phyloP scores from a whole-genome alignment of 1,140 invertebrate species.

The Pinna nobilis region DNA sequence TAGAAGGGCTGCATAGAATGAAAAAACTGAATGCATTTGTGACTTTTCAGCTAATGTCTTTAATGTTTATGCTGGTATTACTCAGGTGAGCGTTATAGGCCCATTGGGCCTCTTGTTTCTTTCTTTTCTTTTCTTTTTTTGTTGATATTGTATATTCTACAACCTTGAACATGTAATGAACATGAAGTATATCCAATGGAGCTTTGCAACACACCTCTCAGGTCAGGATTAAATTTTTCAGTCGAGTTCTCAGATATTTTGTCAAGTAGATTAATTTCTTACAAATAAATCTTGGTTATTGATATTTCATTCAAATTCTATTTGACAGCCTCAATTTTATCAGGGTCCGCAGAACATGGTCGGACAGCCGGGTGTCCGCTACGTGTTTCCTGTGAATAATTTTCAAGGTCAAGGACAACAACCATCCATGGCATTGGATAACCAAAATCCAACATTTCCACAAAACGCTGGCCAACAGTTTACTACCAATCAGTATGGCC shows the following conservation, averaged over 20 bases:
- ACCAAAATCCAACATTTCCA: slow-evolving; percentile 21
- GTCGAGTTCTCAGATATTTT: background rate
- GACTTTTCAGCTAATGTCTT: too few relatives aligned
- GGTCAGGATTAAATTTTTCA: background rate
- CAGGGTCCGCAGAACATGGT: slow-evolving; percentile 35
- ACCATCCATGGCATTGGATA: slow-evolving; percentile 27
- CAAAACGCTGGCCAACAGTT: slow-evolving; percentile 20
- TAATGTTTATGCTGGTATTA: too few relatives aligned
- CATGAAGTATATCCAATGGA: background rate
- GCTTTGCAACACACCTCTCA: too few relatives aligned
- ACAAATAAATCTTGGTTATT: too few relatives aligned
- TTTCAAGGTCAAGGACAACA: slow-evolving; percentile 31
- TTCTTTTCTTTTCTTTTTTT: too few relatives aligned
- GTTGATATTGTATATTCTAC: background rate
- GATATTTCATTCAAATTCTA: background rate
- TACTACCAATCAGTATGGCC: slow-evolving; percentile 19
- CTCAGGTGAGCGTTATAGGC: too few relatives aligned
- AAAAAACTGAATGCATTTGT: too few relatives aligned
- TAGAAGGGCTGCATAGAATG: too few relatives aligned
- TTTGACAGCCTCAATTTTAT: slow-evolving; percentile 39
- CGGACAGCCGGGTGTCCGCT: slow-evolving; percentile 22
- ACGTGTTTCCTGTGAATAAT: slow-evolving; percentile 32
- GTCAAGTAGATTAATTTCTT: background rate
- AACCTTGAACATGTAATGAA: background rate
- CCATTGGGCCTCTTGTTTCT: too few relatives aligned